phyloP scores from a whole-genome alignment of 2,888 invertebrate species.

The Melitaea athalia region DNA sequence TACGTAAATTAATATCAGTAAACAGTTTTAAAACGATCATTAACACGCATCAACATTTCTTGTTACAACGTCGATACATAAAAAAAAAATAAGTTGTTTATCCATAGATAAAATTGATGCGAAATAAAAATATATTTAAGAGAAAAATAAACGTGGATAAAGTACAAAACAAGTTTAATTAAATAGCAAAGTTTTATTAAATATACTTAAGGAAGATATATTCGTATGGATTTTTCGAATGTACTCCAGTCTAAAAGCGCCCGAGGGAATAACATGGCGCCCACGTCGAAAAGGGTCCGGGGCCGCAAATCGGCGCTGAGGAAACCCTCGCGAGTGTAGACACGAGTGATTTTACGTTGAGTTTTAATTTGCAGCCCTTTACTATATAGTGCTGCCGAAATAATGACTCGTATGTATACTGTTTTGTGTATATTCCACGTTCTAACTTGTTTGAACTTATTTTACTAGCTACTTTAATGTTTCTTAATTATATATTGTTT shows the following conservation, averaged over 20 bases:
- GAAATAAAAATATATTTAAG: too few species aligned
- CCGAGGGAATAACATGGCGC: slow-evolving; percentile 30
- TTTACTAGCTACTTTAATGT: too few species aligned
- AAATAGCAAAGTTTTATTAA: slow-evolving; percentile 12
- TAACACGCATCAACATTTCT: background rate
- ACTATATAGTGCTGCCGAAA: slow-evolving; percentile 25
- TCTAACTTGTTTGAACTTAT: background rate
- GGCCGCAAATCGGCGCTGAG: slow-evolving; percentile 28
- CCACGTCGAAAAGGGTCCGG: slow-evolving; percentile 26
- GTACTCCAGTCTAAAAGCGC: slow-evolving; percentile 28
- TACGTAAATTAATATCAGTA: background rate
- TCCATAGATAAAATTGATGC: too few species aligned
- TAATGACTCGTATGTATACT: slow-evolving; percentile 29
- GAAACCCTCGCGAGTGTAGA: slow-evolving; percentile 29
- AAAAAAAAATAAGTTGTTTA: too few species aligned
- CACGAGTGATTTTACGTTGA: slow-evolving; percentile 35
- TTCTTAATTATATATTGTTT: too few species aligned
- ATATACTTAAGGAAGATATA: background rate
- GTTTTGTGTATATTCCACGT: slow-evolving; percentile 7
- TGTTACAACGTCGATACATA: too few species aligned
- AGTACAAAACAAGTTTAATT: background rate
- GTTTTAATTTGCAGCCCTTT: slow-evolving; percentile 35
- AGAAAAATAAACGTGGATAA: too few species aligned
- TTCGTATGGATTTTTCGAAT: slow-evolving; percentile 31
- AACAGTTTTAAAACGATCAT: slow-evolving; percentile 6